Conservation (phyloP, 2,888 invertebrate species). For the Morinoia aosen region DNA sequence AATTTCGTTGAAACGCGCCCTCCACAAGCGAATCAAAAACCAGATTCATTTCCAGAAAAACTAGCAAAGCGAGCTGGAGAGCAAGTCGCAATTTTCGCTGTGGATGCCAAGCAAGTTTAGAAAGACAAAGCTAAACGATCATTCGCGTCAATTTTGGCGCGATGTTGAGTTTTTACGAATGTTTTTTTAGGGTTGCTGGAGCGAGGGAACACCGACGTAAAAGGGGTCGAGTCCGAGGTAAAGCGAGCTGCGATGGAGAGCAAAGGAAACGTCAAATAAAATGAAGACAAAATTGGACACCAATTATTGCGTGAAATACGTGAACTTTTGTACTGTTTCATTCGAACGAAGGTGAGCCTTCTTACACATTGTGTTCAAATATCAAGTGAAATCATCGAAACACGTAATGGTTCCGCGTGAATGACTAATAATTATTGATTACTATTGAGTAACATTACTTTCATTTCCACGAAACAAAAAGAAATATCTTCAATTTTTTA, state of each 20-base stretch:
- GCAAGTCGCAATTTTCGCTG: neutral
- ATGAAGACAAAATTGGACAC: neutral
- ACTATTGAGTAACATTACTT: neutral
- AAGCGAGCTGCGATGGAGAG: neutral
- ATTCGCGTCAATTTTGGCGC: slow-evolving; percentile 35
- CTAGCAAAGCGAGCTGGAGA: neutral
- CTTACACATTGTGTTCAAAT: neutral
- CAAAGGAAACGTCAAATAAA: neutral
- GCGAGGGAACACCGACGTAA: neutral
- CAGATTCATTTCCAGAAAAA: neutral
- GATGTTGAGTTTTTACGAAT: slow-evolving; percentile 38
- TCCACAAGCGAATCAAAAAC: neutral
- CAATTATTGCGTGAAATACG: neutral
- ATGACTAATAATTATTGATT: no score
- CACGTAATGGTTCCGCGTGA: neutral
- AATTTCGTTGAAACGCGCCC: neutral
- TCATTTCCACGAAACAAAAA: no score
- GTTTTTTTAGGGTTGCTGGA: neutral
- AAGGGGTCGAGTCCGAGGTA: neutral
- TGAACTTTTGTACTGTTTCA: neutral
- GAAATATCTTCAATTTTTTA: neutral
- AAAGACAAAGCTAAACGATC: slow-evolving; percentile 24
- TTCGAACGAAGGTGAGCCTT: neutral
- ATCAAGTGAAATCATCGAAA: neutral
- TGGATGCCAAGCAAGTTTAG: neutral